Base-by-base conservation (phyloP, 2,888 invertebrate genomes). In the Endomychus coccineus region DNA sequence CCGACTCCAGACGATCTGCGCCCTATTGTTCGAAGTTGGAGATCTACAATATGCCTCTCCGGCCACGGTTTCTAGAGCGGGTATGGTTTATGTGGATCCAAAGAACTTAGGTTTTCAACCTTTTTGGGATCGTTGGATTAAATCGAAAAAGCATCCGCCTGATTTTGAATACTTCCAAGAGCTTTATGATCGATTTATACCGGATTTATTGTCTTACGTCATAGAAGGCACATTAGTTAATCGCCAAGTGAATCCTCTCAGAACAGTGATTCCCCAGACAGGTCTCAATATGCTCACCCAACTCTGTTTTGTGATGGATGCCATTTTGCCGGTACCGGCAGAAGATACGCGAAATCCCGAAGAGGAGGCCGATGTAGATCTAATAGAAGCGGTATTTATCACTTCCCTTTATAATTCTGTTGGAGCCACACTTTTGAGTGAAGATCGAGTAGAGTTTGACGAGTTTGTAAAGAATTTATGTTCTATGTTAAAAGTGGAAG, bases 61-160 rank as follows among this genome's bases (percentile, higher is more conserved):
- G 0, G 91, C 92, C 1, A 92, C 90, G 0, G 88, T 94, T 2
- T 91, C 91, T 0, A 73, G 92, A 35, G 90, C 90, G 5, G 92
- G 58, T 17, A 91, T 94, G 90, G 90, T 94, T 6, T 94, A 81
- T 54, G 89, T 94, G 0, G 91, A 92, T 56, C 90, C 92, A 0
- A 90, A 90, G 66, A 89, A 89, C 64, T 70, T 94, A 42, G 87
- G 90, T 0, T 89, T 80, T 55, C 72, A 77, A 39, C 91, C 92
- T 0, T 91, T 77, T 64, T 91, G 92, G 89, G 74, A 84, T 38
- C 77, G 83, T 52, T 94, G 91, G 90, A 64, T 83, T 3, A 67
- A 68, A 39, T 56, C 71, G 1, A 69, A 78, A 22, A 70, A 67
- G 41, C 74, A 71, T 53, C 54, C 58, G 34, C 58, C 59, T 2